Evolutionary conservation across 1,140 invertebrate species (phyloP).

Genomic region (Bemisia tabaci): DNA sequence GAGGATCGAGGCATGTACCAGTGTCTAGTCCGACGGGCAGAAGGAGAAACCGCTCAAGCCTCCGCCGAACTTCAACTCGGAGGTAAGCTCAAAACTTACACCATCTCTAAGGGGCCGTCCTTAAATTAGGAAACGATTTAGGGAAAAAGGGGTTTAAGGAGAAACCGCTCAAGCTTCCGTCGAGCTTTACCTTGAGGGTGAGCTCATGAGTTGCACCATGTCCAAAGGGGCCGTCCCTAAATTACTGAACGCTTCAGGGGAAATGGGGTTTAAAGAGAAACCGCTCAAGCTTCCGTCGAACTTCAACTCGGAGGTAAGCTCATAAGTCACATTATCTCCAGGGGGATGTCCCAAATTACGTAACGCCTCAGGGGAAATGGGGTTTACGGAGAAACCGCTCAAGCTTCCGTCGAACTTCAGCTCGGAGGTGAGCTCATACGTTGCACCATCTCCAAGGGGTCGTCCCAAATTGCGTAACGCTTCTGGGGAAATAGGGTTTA

Average conservation of each 20-base stretch:
- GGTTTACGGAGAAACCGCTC: slow-evolving; percentile 64
- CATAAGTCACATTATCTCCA: too few relatives aligned
- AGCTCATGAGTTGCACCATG: too few relatives aligned
- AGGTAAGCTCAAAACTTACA: too few relatives aligned
- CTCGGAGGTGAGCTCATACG: slow-evolving; percentile 68
- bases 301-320: slow-evolving; percentile 61
- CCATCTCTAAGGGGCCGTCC: background rate
- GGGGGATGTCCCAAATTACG: slow-evolving; percentile 83
- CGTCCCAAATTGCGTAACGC: too few relatives aligned
- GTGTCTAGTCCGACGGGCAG: slow-evolving; percentile 56
- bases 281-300: slow-evolving; percentile 63
- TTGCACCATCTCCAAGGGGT: too few relatives aligned
- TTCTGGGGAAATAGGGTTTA: too few relatives aligned
- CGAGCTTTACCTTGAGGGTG: slow-evolving; percentile 66
- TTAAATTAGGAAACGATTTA: too few relatives aligned
- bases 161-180: slow-evolving; percentile 66
- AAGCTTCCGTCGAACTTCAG: slow-evolving; percentile 64
- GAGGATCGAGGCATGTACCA: slow-evolving; percentile 77
- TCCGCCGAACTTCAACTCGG: slow-evolving; percentile 64
- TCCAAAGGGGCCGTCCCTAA: too few relatives aligned
- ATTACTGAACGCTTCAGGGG: too few relatives aligned
- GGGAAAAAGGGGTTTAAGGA: slow-evolving; percentile 53
- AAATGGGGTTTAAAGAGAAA: slow-evolving; percentile 61
- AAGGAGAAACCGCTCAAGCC: slow-evolving; percentile 64
- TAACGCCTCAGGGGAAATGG: slow-evolving; percentile 73